A percentile compares a stretch with the other conserved stretches of the same genome.
Conservation (phyloP, 2,797 vertebrate genomes). For the Hyperoplus lanceolatus region DNA sequence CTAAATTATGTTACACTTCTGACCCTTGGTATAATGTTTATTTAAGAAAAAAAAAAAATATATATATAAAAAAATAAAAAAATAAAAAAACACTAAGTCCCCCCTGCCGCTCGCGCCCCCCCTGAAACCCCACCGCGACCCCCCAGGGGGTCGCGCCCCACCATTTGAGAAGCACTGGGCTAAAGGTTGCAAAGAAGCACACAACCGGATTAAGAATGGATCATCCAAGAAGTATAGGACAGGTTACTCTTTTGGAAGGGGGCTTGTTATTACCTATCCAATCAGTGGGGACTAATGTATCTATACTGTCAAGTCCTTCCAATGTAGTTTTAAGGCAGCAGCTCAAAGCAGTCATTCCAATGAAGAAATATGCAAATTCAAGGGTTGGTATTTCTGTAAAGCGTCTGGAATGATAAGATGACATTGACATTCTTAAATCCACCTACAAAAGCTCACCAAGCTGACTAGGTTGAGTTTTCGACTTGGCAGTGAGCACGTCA, state of each 20-base stretch:
- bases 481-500: neutral
- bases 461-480: neutral
- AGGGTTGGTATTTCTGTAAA: neutral
- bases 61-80: too few species aligned
- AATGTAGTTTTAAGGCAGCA: neutral
- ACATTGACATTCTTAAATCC: neutral
- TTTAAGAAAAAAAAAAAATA: too few species aligned
- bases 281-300: neutral
- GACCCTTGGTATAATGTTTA: too few species aligned
- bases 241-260: too few species aligned
- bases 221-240: neutral
- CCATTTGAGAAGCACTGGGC: too few species aligned
- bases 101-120: too few species aligned
- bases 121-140: too few species aligned
- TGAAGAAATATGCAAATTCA: neutral
- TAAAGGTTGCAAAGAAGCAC: conserved; percentile 7
- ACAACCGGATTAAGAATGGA: neutral
- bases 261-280: too few species aligned
- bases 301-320: neutral
- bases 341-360: neutral
- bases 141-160: too few species aligned
- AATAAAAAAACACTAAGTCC: too few species aligned
- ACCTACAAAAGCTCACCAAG: neutral
- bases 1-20: too few species aligned
- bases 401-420: neutral